Evolutionary conservation across 1,140 invertebrate genomes (phyloP).

Genomic region (Zaprionus davidi): DNA sequence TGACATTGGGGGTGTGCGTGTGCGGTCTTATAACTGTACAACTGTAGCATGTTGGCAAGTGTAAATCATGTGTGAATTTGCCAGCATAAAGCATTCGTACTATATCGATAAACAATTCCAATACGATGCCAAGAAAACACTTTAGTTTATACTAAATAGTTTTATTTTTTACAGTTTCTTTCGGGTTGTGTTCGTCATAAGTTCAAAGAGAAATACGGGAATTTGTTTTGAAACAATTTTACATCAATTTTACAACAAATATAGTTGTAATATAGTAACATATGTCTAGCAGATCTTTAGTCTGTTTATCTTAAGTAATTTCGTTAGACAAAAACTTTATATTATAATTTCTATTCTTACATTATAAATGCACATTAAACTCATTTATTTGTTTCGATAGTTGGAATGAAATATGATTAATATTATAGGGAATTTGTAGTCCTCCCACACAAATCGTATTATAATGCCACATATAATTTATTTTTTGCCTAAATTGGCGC

Average conservation of each 20-base stretch:
- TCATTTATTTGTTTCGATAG: too few species aligned
- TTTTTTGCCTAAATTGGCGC: too few species aligned
- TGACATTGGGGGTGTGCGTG: not conserved
- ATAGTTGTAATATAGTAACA: too few species aligned
- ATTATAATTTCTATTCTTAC: too few species aligned
- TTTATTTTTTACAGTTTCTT: not conserved
- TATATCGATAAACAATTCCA: constrained; percentile 5
- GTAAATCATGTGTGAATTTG: constrained; percentile 1
- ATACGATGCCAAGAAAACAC: not conserved
- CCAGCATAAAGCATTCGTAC: not conserved
- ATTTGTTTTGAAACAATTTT: not conserved
- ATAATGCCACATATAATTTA: too few species aligned
- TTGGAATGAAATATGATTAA: too few species aligned
- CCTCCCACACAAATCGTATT: too few species aligned
- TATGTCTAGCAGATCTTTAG: too few species aligned
- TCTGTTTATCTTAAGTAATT: too few species aligned
- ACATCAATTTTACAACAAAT: not conserved
- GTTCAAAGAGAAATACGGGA: not conserved
- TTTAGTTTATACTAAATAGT: not conserved
- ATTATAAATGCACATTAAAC: too few species aligned
- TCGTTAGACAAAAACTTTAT: too few species aligned
- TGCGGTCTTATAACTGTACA: not conserved
- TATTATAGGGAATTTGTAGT: too few species aligned
- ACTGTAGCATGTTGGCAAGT: not conserved
- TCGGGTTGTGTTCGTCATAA: not conserved